Conservation (phyloP, 2,113 vertebrate species). For the Chaetodon auriga region DNA sequence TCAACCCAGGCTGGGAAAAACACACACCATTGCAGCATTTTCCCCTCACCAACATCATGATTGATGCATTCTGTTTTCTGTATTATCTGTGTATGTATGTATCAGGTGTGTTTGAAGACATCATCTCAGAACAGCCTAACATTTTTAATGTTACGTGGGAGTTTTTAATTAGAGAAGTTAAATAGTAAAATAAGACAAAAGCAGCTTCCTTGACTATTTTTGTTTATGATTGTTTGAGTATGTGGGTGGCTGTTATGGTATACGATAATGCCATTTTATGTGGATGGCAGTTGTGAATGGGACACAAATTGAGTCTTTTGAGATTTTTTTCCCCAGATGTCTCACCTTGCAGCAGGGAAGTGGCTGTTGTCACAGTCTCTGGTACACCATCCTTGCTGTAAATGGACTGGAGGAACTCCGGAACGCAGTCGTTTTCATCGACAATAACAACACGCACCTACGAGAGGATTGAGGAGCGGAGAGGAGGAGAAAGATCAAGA, state of each 20-base stretch:
- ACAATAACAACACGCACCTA: conserved; percentile 89
- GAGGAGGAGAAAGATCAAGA: neutral
- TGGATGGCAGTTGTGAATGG: neutral
- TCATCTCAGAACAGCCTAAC: neutral
- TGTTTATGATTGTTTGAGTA: neutral
- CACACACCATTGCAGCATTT: neutral
- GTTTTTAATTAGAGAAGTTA: conserved; percentile 4
- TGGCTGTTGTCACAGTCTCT: conserved; percentile 90
- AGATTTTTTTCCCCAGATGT: neutral
- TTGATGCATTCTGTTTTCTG: neutral
- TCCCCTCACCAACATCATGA: neutral
- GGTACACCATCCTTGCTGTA: conserved; percentile 89
- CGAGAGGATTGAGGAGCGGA: neutral
- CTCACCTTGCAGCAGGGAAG: conserved; percentile 91
- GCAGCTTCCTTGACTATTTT: neutral
- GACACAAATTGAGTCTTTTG: neutral
- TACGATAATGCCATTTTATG: neutral
- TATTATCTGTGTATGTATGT: neutral
- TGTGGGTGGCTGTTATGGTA: neutral
- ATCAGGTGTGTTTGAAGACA: neutral
- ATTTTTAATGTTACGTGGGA: neutral
- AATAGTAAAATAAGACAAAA: neutral
- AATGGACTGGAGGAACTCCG: conserved; percentile 91
- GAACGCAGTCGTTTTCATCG: conserved; percentile 90
- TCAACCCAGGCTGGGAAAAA: neutral